Percentiles rank a stretch among this genome's conserved stretches.
Conservation (phyloP, 2,797 vertebrate genomes). For the Malurus splendens region DNA sequence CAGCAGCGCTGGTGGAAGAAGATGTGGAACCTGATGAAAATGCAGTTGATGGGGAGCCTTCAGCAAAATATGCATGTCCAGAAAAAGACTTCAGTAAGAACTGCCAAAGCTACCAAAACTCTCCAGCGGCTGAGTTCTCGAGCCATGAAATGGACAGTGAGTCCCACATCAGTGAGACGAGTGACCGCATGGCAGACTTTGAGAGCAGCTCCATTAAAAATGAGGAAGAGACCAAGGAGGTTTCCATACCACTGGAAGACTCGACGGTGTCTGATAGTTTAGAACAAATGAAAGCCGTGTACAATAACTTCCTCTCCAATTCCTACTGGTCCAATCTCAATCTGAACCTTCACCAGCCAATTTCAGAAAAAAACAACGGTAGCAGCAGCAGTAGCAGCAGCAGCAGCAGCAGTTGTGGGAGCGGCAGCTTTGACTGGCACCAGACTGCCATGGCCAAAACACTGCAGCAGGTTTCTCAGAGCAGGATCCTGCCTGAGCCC, state of each 20-base stretch:
- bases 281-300: constrained; percentile 98
- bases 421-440: constrained; percentile 96
- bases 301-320: constrained; percentile 96
- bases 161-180: constrained; percentile 95
- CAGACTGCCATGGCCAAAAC: constrained; percentile 96
- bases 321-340: constrained; percentile 97
- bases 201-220: constrained; percentile 93
- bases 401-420: constrained; percentile 93
- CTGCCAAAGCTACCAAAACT: constrained; percentile 86
- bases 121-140: constrained; percentile 90
- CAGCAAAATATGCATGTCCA: constrained; percentile 86
- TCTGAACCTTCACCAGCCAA: constrained; percentile 86
- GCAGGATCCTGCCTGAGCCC: constrained; percentile 83
- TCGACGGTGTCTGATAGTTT: constrained; percentile 88
- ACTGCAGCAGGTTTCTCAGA: constrained; percentile 93
- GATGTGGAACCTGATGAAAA: constrained; percentile 87
- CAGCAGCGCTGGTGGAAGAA: constrained; percentile 89
- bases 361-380: constrained; percentile 84
- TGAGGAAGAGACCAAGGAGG: constrained; percentile 91
- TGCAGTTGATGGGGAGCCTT: constrained; percentile 84
- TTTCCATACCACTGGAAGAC: constrained; percentile 77
- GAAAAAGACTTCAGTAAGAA: constrained; percentile 89
- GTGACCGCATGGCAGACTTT: constrained; percentile 95
- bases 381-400: constrained; percentile 92
- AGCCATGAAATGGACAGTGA: constrained; percentile 98